Evolutionary conservation across 1,140 invertebrate genomes (phyloP), one percentile per base, ranked within the genome.

Genomic region (Brachionus sp.): DNA sequence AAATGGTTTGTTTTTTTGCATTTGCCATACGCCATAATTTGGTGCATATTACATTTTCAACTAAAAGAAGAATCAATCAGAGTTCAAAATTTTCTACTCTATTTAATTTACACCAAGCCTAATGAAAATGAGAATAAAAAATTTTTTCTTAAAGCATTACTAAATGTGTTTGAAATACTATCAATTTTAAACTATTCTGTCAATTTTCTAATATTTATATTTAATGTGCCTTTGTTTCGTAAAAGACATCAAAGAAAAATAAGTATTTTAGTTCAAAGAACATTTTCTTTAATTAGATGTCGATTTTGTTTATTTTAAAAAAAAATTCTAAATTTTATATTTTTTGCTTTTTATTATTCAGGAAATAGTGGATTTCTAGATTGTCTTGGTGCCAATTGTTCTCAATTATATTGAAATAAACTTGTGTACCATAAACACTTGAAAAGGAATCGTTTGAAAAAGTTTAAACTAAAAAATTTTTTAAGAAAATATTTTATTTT

Each of bases 1-100:
- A 75, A 75, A 29, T 75, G 70, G 70, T 46, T 44, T 50, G 70
- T 75, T 10, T 13, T 75, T 75, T 75, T 75, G 39, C 39, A 75
- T 75, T 46, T 75, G 44, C 70, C 70, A 10, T 75, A 75, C 39
- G 23, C 42, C 1, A 25, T 75, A 6, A 44, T 29, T 75, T 75
- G 70, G 70, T 25, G n/a, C 6, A n/a, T 75, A 10, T 29, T 75
- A 9, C 70, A 75, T 46, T 46, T 75, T 23, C 39, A 75, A 23
- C 44, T 75, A 9, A 75, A 23, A 75, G 19, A 44, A 7, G 70
- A 75, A 46, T 12, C 23, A 12, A 46, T 46, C 1, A 19, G 37
- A 29, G 42, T 46, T 12, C 16, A 75, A 46, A 75, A 25, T 23
- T 46, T 75, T 75, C 19, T 46, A 46, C 39, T 29, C 12, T 29